These are phyloP conservation scores for Sapayoa aenigma DNA, from an alignment of 2,113 vertebrate species.

Conservation along the genomic window DNA sequence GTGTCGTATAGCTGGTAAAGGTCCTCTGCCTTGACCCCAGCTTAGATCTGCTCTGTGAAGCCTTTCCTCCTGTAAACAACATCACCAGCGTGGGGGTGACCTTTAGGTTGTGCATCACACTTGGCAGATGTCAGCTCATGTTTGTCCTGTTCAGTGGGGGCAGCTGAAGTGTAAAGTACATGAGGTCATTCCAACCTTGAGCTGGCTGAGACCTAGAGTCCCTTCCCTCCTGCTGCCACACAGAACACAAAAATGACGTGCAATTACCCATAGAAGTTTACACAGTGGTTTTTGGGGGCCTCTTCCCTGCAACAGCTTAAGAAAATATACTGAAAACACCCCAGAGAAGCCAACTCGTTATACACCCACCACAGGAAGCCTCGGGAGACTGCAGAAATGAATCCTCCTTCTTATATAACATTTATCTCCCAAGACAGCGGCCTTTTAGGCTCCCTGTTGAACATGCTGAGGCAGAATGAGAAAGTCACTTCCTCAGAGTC, in stretches of 20 bases:
- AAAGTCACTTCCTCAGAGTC: slow-evolving; percentile 22
- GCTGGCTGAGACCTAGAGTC: background rate
- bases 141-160: background rate
- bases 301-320: background rate
- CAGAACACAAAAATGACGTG: accelerated
- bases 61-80: background rate
- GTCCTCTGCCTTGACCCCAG: background rate
- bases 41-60: background rate
- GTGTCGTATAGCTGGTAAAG: background rate
- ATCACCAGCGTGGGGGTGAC: background rate
- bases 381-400: background rate
- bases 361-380: background rate
- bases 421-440: background rate
- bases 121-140: accelerated
- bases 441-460: background rate
- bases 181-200: background rate
- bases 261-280: background rate
- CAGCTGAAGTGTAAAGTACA: background rate
- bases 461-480: slow-evolving; percentile 4
- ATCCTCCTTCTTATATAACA: background rate
- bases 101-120: background rate
- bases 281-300: background rate
- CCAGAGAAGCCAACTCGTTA: background rate
- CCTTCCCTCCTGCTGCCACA: background rate
- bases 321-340: background rate